Evolutionary conservation across 1,140 invertebrate genomes (phyloP), one percentile per base, ranked within the genome.

Genomic region (Bombus turneri): DNA sequence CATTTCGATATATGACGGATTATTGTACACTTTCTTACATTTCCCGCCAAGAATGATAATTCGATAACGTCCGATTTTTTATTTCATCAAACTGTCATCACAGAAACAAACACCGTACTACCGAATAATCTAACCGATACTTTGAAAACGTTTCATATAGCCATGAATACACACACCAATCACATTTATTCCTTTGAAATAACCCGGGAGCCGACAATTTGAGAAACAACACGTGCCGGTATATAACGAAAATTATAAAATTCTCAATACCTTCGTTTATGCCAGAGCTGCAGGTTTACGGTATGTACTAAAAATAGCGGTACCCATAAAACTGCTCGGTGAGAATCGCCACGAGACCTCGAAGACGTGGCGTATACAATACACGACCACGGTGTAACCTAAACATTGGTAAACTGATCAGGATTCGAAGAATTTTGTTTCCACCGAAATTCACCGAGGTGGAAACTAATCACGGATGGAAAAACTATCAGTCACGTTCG

Each of bases 271-370:
- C 76, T 86, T 79, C 59, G 85, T 68, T 68, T 75, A 75, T 76
- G 59, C 86, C 76, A 72, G 82, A 59, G 62, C 57, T 85, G 69
- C 81, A 81, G 83, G 76, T 90, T 90, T 88, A 90, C 89, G 82
- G 62, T 88, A 88, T 64, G 84, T 76, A 83, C 91, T 92, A 92
- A 92, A 91, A 92, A 92, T 91, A 91, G 86, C 87, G 81, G 81
- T 86, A 91, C 88, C 87, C 91, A 91, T 92, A 91, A 92, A 92
- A 87, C 84, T 83, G 87, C 78, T 83, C 82, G 82, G 86, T 75
- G 83, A 86, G 83, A 74, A 90, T 84, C 80, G 72, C 83, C 83
- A 86, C 86, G 86, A 89, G 57, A 87, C 76, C 53, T 80, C 78
- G 88, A 71, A 69, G 77, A 89, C 87, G 84, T 86, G 37, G 71